These are phyloP conservation scores for Byasa hedistus DNA, from an alignment of 2,888 invertebrate genomes.

Conservation along the genomic window DNA sequence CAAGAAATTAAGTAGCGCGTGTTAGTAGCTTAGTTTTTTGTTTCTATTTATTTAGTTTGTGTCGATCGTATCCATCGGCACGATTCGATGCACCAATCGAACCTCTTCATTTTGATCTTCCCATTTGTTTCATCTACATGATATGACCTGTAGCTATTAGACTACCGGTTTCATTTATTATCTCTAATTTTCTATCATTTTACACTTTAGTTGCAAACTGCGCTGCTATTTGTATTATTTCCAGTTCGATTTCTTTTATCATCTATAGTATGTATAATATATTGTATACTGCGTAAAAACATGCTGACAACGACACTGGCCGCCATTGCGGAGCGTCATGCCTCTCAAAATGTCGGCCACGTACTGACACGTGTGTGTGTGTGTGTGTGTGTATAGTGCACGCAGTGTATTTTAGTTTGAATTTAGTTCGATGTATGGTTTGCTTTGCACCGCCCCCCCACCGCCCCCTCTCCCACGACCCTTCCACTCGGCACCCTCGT, in stretches of 20 bases:
- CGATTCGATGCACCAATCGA: background rate
- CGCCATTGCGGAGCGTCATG: slow-evolving; percentile 28
- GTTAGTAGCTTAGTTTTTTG: background rate
- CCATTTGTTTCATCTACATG: too few relatives aligned
- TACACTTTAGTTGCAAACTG: background rate
- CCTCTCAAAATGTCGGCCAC: slow-evolving; percentile 30
- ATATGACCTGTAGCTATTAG: too few relatives aligned
- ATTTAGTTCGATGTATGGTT: slow-evolving; percentile 50
- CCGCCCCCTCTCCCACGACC: slow-evolving; percentile 30
- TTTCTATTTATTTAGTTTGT: background rate
- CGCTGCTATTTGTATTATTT: slow-evolving; percentile 4
- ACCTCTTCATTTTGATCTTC: background rate
- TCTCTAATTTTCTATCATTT: background rate
- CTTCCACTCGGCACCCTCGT: too few relatives aligned
- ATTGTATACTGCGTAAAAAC: background rate
- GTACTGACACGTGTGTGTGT: slow-evolving; percentile 5
- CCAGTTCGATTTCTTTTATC: slow-evolving; percentile 31
- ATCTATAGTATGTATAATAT: slow-evolving; percentile 3
- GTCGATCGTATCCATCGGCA: background rate
- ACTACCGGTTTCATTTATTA: slow-evolving; percentile 9
- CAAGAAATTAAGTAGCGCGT: background rate
- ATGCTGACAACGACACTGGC: background rate
- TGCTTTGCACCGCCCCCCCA: slow-evolving; percentile 60
- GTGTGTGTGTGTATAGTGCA: slow-evolving; percentile 36
- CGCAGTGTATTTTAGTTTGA: slow-evolving; percentile 37